Evolutionary conservation across 2,888 invertebrate species (phyloP).

Genomic region (Coecobrya sp.): DNA sequence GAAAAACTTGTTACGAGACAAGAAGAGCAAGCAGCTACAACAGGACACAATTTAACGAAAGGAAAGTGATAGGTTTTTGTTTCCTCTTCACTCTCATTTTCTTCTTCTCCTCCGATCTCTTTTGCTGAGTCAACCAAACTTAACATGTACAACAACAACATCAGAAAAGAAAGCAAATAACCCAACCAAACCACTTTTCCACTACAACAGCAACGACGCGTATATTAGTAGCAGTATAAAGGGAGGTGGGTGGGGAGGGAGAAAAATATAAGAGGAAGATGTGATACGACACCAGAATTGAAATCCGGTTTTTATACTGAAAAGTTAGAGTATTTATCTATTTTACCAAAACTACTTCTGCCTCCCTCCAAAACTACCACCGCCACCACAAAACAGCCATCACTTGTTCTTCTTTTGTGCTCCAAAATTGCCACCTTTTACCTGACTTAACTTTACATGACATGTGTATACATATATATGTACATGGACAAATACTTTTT

Average conservation of each 20-base stretch:
- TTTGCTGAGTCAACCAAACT: constrained; percentile 36
- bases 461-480: neutral
- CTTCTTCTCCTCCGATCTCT: constrained; percentile 24
- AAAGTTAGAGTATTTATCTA: constrained; percentile 50
- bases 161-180: constrained; percentile 11
- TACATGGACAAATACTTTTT: constrained; percentile 57
- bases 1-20: constrained; percentile 50
- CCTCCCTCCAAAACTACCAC: neutral
- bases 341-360: constrained; percentile 23
- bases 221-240: neutral
- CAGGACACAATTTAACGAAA: constrained; percentile 75
- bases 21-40: constrained; percentile 58
- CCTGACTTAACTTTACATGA: constrained; percentile 37
- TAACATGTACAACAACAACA: neutral
- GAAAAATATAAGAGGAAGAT: constrained; percentile 46
- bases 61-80: constrained; percentile 68
- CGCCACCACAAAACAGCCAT: constrained; percentile 28
- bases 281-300: constrained; percentile 77
- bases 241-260: neutral
- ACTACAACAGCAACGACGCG: constrained; percentile 2
- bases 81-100: constrained; percentile 68
- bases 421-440: constrained; percentile 39
- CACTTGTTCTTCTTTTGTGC: constrained; percentile 13
- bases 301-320: constrained; percentile 66
- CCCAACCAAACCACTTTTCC: constrained; percentile 9